These are phyloP conservation scores for Alcedo atthis DNA, from an alignment of 2,797 vertebrate species.

Conservation along the genomic window DNA sequence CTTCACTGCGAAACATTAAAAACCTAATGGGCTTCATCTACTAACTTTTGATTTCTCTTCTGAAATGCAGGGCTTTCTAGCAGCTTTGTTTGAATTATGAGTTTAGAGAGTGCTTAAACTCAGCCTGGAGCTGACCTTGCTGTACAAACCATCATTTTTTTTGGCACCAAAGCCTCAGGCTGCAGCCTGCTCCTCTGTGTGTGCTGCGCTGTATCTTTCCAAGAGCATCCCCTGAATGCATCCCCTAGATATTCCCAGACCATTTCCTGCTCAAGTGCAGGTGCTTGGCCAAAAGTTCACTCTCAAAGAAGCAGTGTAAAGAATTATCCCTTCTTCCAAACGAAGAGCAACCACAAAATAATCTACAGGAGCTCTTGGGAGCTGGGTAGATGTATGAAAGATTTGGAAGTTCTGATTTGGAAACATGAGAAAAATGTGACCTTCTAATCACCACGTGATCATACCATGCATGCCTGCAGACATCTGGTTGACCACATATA, in stretches of 20 bases:
- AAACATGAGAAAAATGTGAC: conserved; percentile 47
- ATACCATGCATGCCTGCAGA: neutral
- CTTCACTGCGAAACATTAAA: neutral
- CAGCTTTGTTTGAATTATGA: conserved; percentile 29
- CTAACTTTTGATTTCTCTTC: neutral
- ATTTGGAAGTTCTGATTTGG: neutral
- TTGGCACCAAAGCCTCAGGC: neutral
- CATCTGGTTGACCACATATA: conserved; percentile 12
- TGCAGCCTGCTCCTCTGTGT: neutral
- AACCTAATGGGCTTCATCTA: neutral
- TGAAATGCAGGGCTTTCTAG: neutral
- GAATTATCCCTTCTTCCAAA: neutral
- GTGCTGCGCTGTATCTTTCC: neutral
- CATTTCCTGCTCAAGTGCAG: neutral
- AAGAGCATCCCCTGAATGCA: neutral
- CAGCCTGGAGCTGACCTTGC: conserved; percentile 33
- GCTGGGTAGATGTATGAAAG: neutral
- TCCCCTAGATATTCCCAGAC: conserved; percentile 7
- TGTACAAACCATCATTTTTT: neutral
- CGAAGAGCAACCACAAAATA: neutral
- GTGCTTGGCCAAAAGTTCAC: neutral
- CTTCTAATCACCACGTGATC: neutral
- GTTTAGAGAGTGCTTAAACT: conserved; percentile 18
- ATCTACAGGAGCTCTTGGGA: conserved; percentile 13
- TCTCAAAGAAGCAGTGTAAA: neutral